These are phyloP conservation scores for Anagrus nilaparvatae DNA, from an alignment of 1,140 invertebrate genomes.

Conservation along the genomic window DNA sequence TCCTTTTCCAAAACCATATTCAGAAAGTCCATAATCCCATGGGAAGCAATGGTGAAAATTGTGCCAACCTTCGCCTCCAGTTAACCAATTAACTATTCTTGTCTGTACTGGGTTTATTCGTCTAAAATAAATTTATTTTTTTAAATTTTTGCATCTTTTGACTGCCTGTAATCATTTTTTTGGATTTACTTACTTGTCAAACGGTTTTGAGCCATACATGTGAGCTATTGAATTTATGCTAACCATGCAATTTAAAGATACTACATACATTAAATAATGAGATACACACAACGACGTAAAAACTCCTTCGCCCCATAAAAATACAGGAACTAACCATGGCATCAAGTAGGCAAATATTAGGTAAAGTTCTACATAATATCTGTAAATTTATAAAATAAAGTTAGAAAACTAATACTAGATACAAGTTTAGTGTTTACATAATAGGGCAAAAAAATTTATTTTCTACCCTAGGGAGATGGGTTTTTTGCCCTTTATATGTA, in stretches of 20 bases:
- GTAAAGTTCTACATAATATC: too few relatives aligned
- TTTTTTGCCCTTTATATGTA: too few relatives aligned
- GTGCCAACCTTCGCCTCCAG: conserved; percentile 69
- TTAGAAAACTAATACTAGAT: too few relatives aligned
- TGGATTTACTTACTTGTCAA: conserved; percentile 46
- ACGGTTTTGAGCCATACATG: conserved; percentile 54
- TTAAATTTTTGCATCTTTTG: not conserved
- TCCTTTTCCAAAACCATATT: conserved; percentile 59
- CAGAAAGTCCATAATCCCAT: conserved; percentile 75
- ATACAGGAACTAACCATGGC: conserved; percentile 64
- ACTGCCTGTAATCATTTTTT: not conserved
- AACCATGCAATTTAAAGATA: conserved; percentile 56
- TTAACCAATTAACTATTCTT: not conserved
- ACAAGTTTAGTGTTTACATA: too few relatives aligned
- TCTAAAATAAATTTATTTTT: conserved; percentile 5
- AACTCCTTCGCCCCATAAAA: conserved; percentile 67
- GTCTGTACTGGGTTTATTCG: conserved; percentile 10
- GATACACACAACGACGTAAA: conserved; percentile 67
- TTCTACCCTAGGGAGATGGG: too few relatives aligned
- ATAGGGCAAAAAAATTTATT: too few relatives aligned
- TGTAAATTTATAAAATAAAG: too few relatives aligned
- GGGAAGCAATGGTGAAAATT: conserved; percentile 92
- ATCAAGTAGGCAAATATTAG: conserved; percentile 51
- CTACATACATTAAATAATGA: conserved; percentile 52
- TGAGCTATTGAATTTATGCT: conserved; percentile 66